phyloP scores from a whole-genome alignment of 2,888 invertebrate genomes.

The Zonitis immaculata region DNA sequence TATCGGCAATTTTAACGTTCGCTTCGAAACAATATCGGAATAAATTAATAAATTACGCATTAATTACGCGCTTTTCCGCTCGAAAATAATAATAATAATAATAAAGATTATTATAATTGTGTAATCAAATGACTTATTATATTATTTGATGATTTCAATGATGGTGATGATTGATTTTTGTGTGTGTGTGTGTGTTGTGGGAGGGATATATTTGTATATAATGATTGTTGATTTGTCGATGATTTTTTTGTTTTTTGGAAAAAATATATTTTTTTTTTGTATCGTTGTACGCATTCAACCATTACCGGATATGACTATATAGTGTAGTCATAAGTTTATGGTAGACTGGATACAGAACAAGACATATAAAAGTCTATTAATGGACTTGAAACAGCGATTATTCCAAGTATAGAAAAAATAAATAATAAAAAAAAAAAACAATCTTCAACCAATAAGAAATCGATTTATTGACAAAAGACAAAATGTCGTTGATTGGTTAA shows the following conservation, averaged over 20 bases:
- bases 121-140: too few species aligned
- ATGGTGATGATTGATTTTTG: neutral
- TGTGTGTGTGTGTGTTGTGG: neutral
- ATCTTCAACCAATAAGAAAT: too few species aligned
- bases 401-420: slow-evolving; percentile 12
- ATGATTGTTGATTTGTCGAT: neutral
- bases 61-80: slow-evolving; percentile 38
- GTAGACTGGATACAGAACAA: slow-evolving; percentile 37
- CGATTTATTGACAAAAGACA: too few species aligned
- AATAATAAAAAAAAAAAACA: neutral
- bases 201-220: neutral
- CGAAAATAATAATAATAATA: neutral
- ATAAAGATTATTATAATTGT: neutral
- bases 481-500: too few species aligned
- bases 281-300: slow-evolving; percentile 37
- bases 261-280: slow-evolving; percentile 7
- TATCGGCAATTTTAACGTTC: slow-evolving; percentile 49
- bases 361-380: slow-evolving; percentile 33
- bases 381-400: slow-evolving; percentile 35
- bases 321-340: slow-evolving; percentile 44
- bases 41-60: slow-evolving; percentile 52
- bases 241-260: too few species aligned
- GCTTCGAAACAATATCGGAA: slow-evolving; percentile 50
- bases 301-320: slow-evolving; percentile 47
- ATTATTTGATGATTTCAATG: too few species aligned